These are phyloP conservation scores for Eupleurogrammus muticus DNA, from an alignment of 2,797 vertebrate species.

Conservation along the genomic window DNA sequence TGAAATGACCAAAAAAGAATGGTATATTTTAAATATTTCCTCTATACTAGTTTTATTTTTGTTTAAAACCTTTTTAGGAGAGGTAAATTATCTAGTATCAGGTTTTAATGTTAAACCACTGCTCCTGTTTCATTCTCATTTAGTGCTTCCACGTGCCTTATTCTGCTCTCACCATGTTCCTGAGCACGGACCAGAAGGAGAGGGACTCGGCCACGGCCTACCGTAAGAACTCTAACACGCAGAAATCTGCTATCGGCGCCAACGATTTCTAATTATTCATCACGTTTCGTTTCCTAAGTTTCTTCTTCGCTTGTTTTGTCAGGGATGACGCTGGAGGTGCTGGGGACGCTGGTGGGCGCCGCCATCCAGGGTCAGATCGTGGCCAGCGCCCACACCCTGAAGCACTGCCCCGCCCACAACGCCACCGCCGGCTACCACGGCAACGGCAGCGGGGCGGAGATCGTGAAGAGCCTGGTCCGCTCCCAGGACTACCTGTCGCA, in stretches of 20 bases:
- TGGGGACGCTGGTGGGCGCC: constrained; percentile 93
- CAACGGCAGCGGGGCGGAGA: constrained; percentile 80
- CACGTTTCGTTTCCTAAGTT: no score
- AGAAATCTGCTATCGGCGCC: constrained; percentile 5
- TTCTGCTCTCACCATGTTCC: constrained; percentile 97
- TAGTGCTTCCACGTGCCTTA: constrained; percentile 97
- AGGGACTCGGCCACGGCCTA: constrained; percentile 96
- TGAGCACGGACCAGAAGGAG: constrained; percentile 92
- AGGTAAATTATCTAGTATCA: no score
- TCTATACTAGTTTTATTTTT: constrained; percentile 2
- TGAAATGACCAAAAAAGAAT: no score
- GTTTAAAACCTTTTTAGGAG: no score
- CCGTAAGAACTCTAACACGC: constrained; percentile 82
- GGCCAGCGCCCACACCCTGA: constrained; percentile 88
- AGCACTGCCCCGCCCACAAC: constrained; percentile 84
- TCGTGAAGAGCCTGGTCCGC: constrained; percentile 73
- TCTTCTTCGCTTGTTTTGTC: constrained; percentile 24
- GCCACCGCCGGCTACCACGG: constrained; percentile 70
- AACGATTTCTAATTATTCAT: no score
- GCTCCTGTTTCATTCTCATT: no score
- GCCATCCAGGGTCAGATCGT: constrained; percentile 95
- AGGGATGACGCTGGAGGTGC: constrained; percentile 97
- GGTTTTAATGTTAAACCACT: no score
- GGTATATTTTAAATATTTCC: no score
- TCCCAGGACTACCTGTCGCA: constrained; percentile 83